Evolutionary conservation across 2,888 invertebrate genomes (phyloP).

Genomic region (Scotopteryx bipunctaria): DNA sequence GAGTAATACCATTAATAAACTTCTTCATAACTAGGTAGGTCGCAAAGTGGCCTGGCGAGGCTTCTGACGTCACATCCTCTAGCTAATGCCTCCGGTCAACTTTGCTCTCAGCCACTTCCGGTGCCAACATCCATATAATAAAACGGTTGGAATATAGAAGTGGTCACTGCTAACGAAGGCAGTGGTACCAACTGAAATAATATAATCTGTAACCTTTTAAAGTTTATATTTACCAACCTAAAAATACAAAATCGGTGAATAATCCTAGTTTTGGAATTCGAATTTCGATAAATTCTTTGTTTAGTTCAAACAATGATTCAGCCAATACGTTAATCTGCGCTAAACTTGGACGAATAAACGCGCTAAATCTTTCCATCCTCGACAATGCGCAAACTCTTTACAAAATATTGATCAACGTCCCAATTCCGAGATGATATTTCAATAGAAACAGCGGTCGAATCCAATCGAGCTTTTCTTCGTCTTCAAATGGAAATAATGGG

Average conservation of each 20-base stretch:
- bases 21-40: slow-evolving; percentile 27
- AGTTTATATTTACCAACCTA: too few relatives aligned
- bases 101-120: slow-evolving; percentile 37
- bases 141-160: slow-evolving; percentile 24
- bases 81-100: slow-evolving; percentile 38
- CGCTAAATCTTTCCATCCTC: slow-evolving; percentile 15
- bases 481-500: slow-evolving; percentile 26
- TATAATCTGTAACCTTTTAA: neutral
- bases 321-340: slow-evolving; percentile 9
- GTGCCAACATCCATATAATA: slow-evolving; percentile 23
- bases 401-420: slow-evolving; percentile 29
- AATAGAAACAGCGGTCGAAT: slow-evolving; percentile 29
- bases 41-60: slow-evolving; percentile 30
- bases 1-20: slow-evolving; percentile 24
- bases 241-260: too few relatives aligned
- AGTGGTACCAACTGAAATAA: neutral
- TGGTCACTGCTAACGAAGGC: slow-evolving; percentile 16
- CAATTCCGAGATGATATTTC: slow-evolving; percentile 31
- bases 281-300: neutral
- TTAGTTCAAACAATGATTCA: neutral
- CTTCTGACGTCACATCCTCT: slow-evolving; percentile 35
- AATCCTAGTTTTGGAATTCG: neutral
- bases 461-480: slow-evolving; percentile 28
- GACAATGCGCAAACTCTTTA: slow-evolving; percentile 24
- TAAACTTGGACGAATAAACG: too few relatives aligned